Base-by-base conservation (phyloP, 2,888 invertebrate genomes). In the Mamestra brassicae region DNA sequence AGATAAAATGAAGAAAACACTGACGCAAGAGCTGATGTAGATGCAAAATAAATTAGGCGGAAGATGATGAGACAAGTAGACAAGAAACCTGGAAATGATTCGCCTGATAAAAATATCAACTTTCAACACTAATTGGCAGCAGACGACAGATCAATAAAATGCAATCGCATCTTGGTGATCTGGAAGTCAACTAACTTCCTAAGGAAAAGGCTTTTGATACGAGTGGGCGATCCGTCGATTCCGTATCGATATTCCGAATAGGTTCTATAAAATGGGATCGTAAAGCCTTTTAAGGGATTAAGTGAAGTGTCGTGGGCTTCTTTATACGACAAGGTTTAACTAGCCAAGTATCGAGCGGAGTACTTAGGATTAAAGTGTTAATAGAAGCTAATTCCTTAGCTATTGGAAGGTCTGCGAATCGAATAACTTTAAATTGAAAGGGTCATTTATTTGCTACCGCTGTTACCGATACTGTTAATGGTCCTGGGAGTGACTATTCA, bases 211-310 rank as follows among this genome's bases (percentile, higher is more conserved):
- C 45, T 50, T 61, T 52, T 38, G 68, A 77, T 70, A 61, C 7
- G 34, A 75, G 76, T 84, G 38, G 85, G 76, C 71, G 72, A 76
- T 64, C 69, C 61, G 63, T 73, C 74, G 62, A 84, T 74, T 80
- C 55, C 70, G 57, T 55, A 72, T 67, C 65, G 62, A 85, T 85
- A 85, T 73, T 73, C 57, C 42, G 74, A 71, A 68, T 75, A 63
- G 66, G 66, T 61, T 61, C 61, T 77, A 78, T 74, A 72, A 52
- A 80, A 87, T 83, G 66, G 74, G 61, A 73, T 52, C 79, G 78
- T 78, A 72, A 85, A 86, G 72, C 81, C 84, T 79, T 82, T 76
- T 60, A 87, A 80, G 61, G 71, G 81, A 76, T 86, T 76, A 80
- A 72, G 65, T 75, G 70, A 69, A 80, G 72, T 75, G 73, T 77